Base-by-base conservation (phyloP, 1,140 invertebrate genomes). In the Lerema accius region DNA sequence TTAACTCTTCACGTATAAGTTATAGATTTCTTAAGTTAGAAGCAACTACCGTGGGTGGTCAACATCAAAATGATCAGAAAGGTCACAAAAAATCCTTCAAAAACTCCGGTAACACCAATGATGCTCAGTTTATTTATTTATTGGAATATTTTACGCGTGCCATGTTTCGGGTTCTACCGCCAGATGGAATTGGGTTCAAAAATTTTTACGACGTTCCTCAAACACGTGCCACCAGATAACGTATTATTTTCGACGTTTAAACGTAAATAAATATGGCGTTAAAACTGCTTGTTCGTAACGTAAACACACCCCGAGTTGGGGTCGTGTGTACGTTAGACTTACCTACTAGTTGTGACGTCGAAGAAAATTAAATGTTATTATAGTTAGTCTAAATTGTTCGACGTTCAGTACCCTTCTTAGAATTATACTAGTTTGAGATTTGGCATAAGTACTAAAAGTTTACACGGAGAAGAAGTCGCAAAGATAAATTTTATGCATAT, bases 231-330 rank as follows among this genome's bases (percentile, higher is more conserved):
- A 48, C 26, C 55, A 59, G 55, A 59, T 59, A 48, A 28, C 16
- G 55, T 59, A 59, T 59, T 59, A 59, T 48, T 48, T 58, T 59
- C 55, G 43, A 59, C 42, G 28, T 59, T 59, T 59, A 32, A 59
- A 59, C 55, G 55, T 59, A 59, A 59, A 59, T 48, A 56, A 56
- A 56, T 56, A 56, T 45, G 40, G 40, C 53, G 26, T 56, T 56
- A 56, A 56, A 56, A n/a, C 10, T 40, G 4, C 40, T 11, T 32
- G 13, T 14, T 35, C n/a, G 13, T 43, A 56, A 35, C 43, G 40
- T 56, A 56, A 56, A 45, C 40, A 56, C 40, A 6, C 10, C 40
- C 26, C 23, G 28, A 56, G 14, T 4, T 49, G 26, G 46, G 45
- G 45, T 17, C 26, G 45, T 11, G 16, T 48, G 6, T 48, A 23